phyloP scores from a whole-genome alignment of 2,888 invertebrate species.

The Clanis bilineata region DNA sequence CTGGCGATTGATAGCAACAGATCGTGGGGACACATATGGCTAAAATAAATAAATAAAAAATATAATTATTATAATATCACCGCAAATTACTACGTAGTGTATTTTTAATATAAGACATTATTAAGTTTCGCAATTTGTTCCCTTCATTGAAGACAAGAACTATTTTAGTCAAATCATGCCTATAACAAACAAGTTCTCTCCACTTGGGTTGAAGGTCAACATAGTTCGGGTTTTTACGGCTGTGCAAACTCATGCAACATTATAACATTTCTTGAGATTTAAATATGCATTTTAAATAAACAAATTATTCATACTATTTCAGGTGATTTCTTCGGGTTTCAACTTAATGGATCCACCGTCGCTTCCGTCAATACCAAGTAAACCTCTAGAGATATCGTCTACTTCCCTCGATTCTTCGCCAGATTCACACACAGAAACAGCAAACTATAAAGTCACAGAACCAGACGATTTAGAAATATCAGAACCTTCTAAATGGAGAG shows the following conservation, averaged over 20 bases:
- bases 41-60: too few relatives aligned
- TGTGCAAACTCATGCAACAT: not conserved
- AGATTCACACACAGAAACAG: constrained; percentile 54
- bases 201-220: not conserved
- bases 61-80: too few relatives aligned
- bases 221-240: not conserved
- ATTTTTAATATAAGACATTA: not conserved
- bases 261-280: constrained; percentile 2
- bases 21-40: too few relatives aligned
- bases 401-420: constrained; percentile 61
- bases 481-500: constrained; percentile 85
- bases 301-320: constrained; percentile 40
- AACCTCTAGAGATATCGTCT: constrained; percentile 73
- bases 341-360: constrained; percentile 62
- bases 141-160: not conserved
- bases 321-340: constrained; percentile 75
- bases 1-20: too few relatives aligned
- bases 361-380: constrained; percentile 47
- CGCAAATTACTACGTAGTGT: too few relatives aligned
- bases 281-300: constrained; percentile 1
- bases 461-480: constrained; percentile 81
- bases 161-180: not conserved
- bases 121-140: not conserved
- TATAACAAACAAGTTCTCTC: not conserved
- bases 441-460: constrained; percentile 75